Base-by-base conservation (phyloP, 2,113 vertebrate species). In the Lipophrys pholis region DNA sequence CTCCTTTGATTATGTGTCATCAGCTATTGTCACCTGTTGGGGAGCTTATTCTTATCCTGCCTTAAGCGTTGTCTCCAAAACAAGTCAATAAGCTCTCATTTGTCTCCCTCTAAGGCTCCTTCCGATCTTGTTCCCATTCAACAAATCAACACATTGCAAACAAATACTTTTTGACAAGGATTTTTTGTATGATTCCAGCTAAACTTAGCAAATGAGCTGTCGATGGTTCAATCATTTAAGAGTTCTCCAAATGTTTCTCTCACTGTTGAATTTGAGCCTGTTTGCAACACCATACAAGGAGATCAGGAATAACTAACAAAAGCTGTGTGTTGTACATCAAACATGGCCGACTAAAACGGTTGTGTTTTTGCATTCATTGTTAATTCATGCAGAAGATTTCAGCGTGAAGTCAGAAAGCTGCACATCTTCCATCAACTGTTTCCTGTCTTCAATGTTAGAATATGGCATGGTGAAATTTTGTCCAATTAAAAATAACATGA, bases 71-170 rank as follows among this genome's bases (percentile, higher is more conserved):
- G 38, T 16, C 2, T 74, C 45, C 63, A n/a, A 57, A 42, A 7
- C 0, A 10, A 17, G 50, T 21, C 0, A 11, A 79, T 46, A 35
- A 0, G 8, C 61, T 86, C 43, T 87, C 68, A 67, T 91, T 70
- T 89, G 80, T 73, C 76, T 82, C 89, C 87, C 84, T 67, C 91
- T 90, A 73, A 90, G 88, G 83, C 51, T 48, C 40, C 52, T 66
- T 77, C 49, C 80, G 64, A 85, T 79, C 69, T 54, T 50, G 69
- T 53, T 66, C 16, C 46, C 55, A 35, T 43, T 76, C 7, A 40
- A 36, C 43, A 61, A 8, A 43, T 55, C 15, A 48, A 9, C 7
- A 11, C 35, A 30, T 0, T 69, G 58, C 7, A n/a, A 41, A 42
- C 14, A 52, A 48, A 30, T 9, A 46, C 8, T 3, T n/a, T 17